A percentile compares a stretch with the other conserved stretches of the same genome.
These are phyloP conservation scores for Anolis apletophallus DNA, from an alignment of 2,797 vertebrate species.

Conservation along the genomic window DNA sequence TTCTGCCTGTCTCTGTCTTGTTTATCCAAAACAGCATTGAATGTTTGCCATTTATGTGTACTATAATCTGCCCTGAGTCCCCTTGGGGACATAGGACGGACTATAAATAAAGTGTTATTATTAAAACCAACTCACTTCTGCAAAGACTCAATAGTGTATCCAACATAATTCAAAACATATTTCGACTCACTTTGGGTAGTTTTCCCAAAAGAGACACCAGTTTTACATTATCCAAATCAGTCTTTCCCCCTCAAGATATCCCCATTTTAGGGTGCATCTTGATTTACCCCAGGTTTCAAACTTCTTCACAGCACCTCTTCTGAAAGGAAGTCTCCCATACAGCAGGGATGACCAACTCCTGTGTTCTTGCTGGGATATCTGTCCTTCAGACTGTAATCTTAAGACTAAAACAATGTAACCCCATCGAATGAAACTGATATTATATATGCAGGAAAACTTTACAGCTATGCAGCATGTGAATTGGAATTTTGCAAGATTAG, in stretches of 20 bases:
- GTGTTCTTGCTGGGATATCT: neutral
- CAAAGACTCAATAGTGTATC: conserved; percentile 13
- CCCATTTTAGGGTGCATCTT: neutral
- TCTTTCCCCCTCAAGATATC: neutral
- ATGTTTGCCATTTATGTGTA: no score
- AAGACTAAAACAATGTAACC: neutral
- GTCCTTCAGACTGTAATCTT: neutral
- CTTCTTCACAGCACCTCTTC: no score
- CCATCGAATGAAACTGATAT: neutral
- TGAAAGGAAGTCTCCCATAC: neutral
- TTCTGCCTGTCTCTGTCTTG: no score
- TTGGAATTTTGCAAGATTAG: neutral
- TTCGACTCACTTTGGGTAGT: neutral
- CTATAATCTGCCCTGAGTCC: no score
- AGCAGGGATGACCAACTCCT: neutral
- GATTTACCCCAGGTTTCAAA: no score
- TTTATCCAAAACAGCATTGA: no score
- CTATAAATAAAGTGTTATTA: no score
- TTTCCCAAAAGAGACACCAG: neutral
- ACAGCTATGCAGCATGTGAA: neutral
- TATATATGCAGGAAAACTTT: neutral
- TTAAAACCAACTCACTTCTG: neutral
- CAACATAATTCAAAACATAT: rapidly evolving
- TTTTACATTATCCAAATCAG: neutral
- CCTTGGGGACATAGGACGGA: no score